Base-by-base conservation (phyloP, 2,888 invertebrate genomes). In the Caenorhabditis virilis region DNA sequence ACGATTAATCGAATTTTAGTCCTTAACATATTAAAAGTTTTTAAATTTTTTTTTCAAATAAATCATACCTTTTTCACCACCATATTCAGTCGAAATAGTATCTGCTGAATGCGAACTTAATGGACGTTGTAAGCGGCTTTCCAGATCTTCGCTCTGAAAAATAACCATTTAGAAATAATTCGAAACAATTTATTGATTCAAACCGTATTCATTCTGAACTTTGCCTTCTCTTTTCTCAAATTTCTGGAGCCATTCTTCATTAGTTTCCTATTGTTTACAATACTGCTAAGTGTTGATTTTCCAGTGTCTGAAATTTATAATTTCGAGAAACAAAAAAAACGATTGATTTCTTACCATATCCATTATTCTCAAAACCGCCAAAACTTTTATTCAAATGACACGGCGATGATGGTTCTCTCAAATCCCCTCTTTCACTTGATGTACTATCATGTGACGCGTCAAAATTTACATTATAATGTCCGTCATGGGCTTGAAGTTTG, bases 391-490 rank as follows among this genome's bases (percentile, higher is more conserved):
- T 56, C 13, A 56, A 30, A 33, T 60, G 56, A 0, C 54, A 59
- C 15, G 64, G 59, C 23, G 64, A 64, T 0, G 57, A 54, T 9
- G 58, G 63, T 25, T 57, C 57, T 20, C 63, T 27, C 9, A 23
- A 46, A 18, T 42, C 51, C 11, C 39, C 47, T 25, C 52, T 26
- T 42, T 59, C 59, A 49, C 65, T 65, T 0, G 60, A 60, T 16
- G 56, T 60, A 18, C 59, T 59, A 23, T 69, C 72, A 35, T 68
- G 68, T 2, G 69, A 69, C 9, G 49, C 48, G 30, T 67, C 61
- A 38, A 69, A 72, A 11, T 53, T 66, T 4, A 58, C 54, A 27
- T 69, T 69, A 26, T 62, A 62, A 25, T 66, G 57, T 18, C 57
- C 69, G 26, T 66, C 69, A 18, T 57, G 58, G 6, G 39, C 50